Evolutionary conservation across 2,113 vertebrate genomes (phyloP), one percentile per base, ranked within the genome.

Genomic region (Ivindomyrus marchei): DNA sequence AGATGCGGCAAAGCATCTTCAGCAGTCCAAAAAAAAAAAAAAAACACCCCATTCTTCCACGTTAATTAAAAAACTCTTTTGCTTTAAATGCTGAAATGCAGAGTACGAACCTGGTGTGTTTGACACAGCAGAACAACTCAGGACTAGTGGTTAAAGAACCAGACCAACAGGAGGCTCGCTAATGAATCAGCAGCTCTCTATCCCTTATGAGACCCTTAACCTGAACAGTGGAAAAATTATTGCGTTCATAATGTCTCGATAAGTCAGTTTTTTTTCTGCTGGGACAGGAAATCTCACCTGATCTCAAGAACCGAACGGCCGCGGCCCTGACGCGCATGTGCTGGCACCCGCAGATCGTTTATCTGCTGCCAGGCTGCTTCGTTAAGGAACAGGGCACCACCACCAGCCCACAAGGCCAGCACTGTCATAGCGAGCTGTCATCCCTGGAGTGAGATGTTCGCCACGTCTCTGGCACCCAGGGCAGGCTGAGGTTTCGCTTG

Each of bases 311-410:
- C n/a, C 58, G n/a, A 66, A 3, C 3, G 58, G 58, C 9, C 8
- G n/a, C 24, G 9, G 58, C 24, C n/a, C 58, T 27, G 58, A 66
- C 58, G 24, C 58, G 1, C 58, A 24, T 4, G 19, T 56, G 70
- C 70, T 27, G 11, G 9, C 27, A 74, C 70, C 24, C 31, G 31
- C 24, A n/a, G 7, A 24, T 36, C 31, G 74, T 27, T 39, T 39
- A 94, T 92, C 92, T 92, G 92, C 92, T 90, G 93, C 91, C 94
- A 93, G 94, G 94, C 94, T 92, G 19, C 10, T 31, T 85, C 11
- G 88, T 45, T 83, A 90, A 90, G 90, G 90, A 88, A 83, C 15
- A 36, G 19, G n/a, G 46, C n/a, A 47, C 47, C 85, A 19, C n/a
- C n/a, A 10, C 13, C 11, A 50, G 85, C 24, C 85, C 47, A 21